Base-by-base conservation (phyloP, 2,888 invertebrate genomes). In the Lasioglossum zephyrum region DNA sequence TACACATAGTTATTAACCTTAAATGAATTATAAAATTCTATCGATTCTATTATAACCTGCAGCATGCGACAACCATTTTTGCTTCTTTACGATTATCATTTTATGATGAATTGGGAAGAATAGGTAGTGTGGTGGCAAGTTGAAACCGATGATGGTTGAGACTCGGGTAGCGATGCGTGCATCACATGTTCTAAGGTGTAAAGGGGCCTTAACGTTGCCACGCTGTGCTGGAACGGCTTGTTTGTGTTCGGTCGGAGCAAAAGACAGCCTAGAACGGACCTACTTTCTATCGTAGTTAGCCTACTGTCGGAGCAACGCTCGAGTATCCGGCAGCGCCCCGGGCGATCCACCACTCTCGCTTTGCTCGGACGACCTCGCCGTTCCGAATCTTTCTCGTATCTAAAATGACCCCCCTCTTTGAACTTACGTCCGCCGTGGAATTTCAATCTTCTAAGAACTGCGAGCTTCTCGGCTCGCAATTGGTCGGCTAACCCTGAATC, bases 221-320 rank as follows among this genome's bases (percentile, higher is more conserved):
- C 63, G 53, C n/a, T 22, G 69, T 11, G 11, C 39, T 39, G 39
- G 74, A 70, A 77, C 53, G 44, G 81, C 49, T 76, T 53, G 82
- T 81, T 82, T 79, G 76, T 66, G 80, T 78, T 82, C 75, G 72
- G 78, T 53, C 3, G 11, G 53, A 87, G 87, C 53, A 78, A 87
- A 86, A 85, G 73, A 82, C 82, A 74, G 84, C 86, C 86, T 90
- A 90, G 91, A 91, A 88, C 92, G 90, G 92, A 93, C 93, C 94
- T 94, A 94, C 94, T 94, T 94, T 94, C 94, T 94, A 94, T 90
- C 90, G 90, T 92, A 91, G 93, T 93, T 92, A 92, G 92, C 91
- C 92, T 91, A 93, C 92, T 92, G 92, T 79, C 79, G 82, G 88
- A 73, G 76, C 81, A 73, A 83, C 81, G 87, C 84, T 85, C 87